Evolutionary conservation across 2,113 vertebrate species (phyloP).

Genomic region (Ameiurus melas): DNA sequence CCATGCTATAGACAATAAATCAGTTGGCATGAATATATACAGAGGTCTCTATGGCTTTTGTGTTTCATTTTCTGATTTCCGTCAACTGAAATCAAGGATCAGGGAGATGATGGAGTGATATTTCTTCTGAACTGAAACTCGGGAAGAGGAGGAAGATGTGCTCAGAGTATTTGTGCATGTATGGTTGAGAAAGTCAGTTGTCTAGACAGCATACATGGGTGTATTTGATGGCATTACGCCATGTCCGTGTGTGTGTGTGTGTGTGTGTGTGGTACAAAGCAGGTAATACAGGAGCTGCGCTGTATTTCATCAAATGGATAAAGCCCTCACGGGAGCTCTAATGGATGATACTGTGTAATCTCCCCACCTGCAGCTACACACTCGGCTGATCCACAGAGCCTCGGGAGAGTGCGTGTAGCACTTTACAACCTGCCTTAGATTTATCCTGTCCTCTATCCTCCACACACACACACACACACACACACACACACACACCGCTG

Average conservation of each 20-base stretch:
- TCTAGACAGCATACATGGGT: background rate
- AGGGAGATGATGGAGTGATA: background rate
- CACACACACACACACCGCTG: background rate
- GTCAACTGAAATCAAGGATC: background rate
- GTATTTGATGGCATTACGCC: background rate
- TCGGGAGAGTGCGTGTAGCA: background rate
- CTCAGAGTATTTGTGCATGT: background rate
- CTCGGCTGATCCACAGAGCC: background rate
- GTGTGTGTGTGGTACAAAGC: background rate
- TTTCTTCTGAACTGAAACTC: background rate
- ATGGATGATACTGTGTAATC: conserved; percentile 26
- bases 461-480: too few species aligned
- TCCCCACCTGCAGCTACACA: conserved; percentile 3
- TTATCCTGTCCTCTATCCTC: background rate
- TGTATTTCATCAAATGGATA: conserved; percentile 34
- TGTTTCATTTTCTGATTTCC: background rate
- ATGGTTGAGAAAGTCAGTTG: background rate
- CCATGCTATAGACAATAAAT: background rate
- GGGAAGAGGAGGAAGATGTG: background rate
- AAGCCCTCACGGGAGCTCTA: conserved; percentile 5
- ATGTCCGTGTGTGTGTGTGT: background rate
- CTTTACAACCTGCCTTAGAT: background rate
- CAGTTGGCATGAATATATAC: background rate
- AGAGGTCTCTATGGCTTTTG: background rate
- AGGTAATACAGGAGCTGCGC: conserved; percentile 6